phyloP scores from a whole-genome alignment of 30 jellyfish, hydroid and myxozoan species.

The Cassiopea xamachana region DNA sequence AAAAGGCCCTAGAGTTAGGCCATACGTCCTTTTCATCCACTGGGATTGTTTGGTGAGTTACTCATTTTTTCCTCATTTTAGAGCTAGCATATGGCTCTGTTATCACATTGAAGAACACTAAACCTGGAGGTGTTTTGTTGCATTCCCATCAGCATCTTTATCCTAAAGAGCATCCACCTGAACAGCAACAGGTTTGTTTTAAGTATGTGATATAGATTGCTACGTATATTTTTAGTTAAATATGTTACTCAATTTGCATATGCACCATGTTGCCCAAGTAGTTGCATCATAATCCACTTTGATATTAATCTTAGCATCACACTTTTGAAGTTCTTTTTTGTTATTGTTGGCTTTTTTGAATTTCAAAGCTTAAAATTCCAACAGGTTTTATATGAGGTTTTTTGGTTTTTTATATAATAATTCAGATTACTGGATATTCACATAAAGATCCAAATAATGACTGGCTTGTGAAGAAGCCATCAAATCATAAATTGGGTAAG shows the following conservation, averaged over 20 bases:
- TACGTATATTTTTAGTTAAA: no score
- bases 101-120: slow-evolving; percentile 83
- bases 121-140: slow-evolving; percentile 87
- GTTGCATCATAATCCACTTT: no score
- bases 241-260: no score
- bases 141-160: slow-evolving; percentile 97
- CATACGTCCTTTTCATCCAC: no score
- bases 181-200: slow-evolving; percentile 94
- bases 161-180: slow-evolving; percentile 99
- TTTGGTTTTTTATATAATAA: no score
- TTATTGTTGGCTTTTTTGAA: no score
- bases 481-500: slow-evolving; percentile 77
- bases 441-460: slow-evolving; percentile 98
- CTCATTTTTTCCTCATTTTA: background rate
- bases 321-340: no score
- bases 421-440: slow-evolving; percentile 95
- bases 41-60: background rate
- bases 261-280: no score
- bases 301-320: no score
- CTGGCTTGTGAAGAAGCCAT: slow-evolving; percentile 86
- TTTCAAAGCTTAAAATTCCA: background rate
- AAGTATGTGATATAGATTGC: background rate
- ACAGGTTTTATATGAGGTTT: background rate
- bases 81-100: slow-evolving; percentile 97
- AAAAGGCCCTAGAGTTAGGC: no score